Evolutionary conservation across 2,113 vertebrate genomes (phyloP).

Genomic region (Lamprotornis superbus): DNA sequence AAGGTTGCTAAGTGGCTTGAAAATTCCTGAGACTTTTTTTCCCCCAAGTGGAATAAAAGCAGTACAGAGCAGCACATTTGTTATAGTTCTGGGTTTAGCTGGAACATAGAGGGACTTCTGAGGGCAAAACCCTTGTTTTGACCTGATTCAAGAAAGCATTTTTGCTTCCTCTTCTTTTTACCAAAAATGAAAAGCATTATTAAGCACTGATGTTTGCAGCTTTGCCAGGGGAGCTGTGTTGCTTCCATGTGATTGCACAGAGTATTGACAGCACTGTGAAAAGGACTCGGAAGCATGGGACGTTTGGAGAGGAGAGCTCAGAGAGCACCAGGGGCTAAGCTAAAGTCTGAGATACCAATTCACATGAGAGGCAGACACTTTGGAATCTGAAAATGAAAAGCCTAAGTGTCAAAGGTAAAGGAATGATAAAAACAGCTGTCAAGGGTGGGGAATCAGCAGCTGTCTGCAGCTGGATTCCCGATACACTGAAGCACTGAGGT

Average conservation of each 20-base stretch:
- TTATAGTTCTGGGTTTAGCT: background rate
- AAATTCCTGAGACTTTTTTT: background rate
- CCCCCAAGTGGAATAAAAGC: background rate
- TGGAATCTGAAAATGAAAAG: background rate
- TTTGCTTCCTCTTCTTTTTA: background rate
- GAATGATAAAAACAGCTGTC: background rate
- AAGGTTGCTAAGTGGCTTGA: background rate
- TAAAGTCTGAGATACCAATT: background rate
- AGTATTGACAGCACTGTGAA: background rate
- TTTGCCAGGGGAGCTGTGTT: background rate
- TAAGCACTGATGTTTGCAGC: background rate
- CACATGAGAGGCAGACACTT: background rate
- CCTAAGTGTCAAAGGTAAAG: background rate
- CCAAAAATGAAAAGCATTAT: background rate
- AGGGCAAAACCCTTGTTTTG: background rate
- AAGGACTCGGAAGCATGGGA: fast-evolving
- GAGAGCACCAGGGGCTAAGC: background rate
- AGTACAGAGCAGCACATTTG: background rate
- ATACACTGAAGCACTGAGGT: background rate
- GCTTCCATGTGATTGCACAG: background rate
- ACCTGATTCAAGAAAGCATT: background rate
- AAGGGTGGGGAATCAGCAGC: background rate
- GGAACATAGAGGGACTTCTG: background rate
- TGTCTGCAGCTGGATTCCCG: background rate
- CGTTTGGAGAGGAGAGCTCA: background rate